Evolutionary conservation across 2,888 invertebrate genomes (phyloP).

Genomic region (Andrena haemorrhoa): DNA sequence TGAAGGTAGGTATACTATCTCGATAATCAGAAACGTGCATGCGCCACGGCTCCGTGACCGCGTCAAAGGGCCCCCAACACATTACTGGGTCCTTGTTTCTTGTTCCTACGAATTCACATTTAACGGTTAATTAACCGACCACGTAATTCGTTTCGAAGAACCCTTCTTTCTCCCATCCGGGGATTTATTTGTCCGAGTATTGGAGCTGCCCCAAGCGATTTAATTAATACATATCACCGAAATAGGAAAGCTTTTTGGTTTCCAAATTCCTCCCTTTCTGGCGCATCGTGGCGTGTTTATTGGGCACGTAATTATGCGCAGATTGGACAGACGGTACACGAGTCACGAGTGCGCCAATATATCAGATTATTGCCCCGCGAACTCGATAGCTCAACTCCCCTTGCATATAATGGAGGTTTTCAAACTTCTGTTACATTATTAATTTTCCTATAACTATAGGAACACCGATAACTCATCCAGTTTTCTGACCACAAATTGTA

Average conservation of each 20-base stretch:
- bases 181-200: slow-evolving; percentile 21
- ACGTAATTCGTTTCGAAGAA: slow-evolving; percentile 41
- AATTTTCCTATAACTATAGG: too few species aligned
- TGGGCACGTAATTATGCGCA: neutral
- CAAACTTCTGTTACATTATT: neutral
- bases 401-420: neutral
- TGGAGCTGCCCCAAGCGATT: neutral
- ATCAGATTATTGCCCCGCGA: neutral
- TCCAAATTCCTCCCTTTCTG: neutral
- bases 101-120: slow-evolving; percentile 36
- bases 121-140: slow-evolving; percentile 57
- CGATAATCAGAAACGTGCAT: neutral
- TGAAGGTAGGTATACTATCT: neutral
- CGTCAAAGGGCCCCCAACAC: neutral
- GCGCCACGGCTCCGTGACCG: neutral
- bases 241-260: neutral
- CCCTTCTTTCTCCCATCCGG: slow-evolving; percentile 21
- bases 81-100: slow-evolving; percentile 35
- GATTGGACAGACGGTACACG: neutral
- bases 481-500: neutral
- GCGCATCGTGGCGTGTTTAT: neutral
- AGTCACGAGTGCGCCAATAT: neutral
- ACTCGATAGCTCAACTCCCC: neutral
- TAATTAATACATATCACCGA: neutral
- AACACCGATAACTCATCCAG: too few species aligned